Conservation (phyloP, 2,113 vertebrate genomes). For the Cynocephalus volans region DNA sequence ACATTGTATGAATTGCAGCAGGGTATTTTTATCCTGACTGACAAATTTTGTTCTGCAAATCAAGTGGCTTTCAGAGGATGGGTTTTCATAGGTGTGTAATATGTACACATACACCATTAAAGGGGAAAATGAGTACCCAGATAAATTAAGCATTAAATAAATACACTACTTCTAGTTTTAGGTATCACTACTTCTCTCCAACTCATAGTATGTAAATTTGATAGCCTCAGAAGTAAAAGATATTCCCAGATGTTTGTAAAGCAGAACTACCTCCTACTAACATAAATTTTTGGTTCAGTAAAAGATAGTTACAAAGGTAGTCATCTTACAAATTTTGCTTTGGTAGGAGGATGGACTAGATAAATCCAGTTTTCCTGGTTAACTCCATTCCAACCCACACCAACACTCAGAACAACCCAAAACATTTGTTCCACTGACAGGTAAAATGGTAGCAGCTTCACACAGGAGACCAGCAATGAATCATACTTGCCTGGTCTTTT, state of each 20-base stretch:
- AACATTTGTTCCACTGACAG: slow-evolving; percentile 28
- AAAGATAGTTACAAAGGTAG: background rate
- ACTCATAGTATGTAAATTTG: slow-evolving; percentile 14
- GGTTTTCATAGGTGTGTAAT: background rate
- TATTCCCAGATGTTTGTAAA: slow-evolving; percentile 38
- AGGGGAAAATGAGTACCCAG: background rate
- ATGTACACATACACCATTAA: background rate
- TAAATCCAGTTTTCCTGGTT: slow-evolving; percentile 39
- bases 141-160: slow-evolving; percentile 49
- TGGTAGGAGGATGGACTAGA: background rate
- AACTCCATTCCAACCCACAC: background rate
- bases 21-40: slow-evolving; percentile 15
- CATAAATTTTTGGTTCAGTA: background rate
- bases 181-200: slow-evolving; percentile 10
- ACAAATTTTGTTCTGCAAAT: background rate
- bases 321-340: background rate
- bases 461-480: background rate
- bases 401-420: background rate
- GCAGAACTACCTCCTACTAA: background rate
- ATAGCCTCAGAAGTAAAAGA: slow-evolving; percentile 12
- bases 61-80: background rate
- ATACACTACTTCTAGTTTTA: background rate
- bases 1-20: slow-evolving; percentile 22
- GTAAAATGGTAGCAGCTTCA: background rate
- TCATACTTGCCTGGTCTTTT: slow-evolving; percentile 22